Evolutionary conservation across 2,797 vertebrate species (phyloP), one percentile per base, ranked within the genome.

Genomic region (Salmo trutta): DNA sequence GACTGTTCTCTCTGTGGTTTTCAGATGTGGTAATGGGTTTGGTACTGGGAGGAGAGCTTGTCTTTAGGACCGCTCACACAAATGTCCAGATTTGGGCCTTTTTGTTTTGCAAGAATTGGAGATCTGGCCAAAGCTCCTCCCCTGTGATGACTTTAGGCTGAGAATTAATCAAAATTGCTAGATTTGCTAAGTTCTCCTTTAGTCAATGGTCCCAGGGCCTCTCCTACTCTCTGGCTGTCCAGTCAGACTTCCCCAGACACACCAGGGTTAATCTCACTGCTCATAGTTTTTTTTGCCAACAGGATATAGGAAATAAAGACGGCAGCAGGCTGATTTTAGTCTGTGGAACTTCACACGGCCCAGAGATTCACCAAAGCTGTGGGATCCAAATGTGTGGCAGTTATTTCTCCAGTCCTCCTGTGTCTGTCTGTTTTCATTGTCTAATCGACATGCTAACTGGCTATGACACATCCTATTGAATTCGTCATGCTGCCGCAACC

Each of bases 391-490:
- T 47, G 41, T 10, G 54, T n/a, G 54, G 5, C 59, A 62, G n/a
- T 24, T 62, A 17, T 62, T 62, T 62, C 59, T 62, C 54, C 54
- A 7, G 19, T 59, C 54, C 10, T 47, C 41, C 10, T 3, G 10
- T 47, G 41, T 47, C 51, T 68, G 73, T 88, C 86, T 87, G 80
- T 87, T 87, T 87, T 83, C 78, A 83, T 89, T 85, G 87, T 91
- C 88, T 89, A 90, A 88, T 88, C 86, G 74, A 81, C 83, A 62
- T 79, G 71, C 80, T 91, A 89, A 90, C 79, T n/a, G 78, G 85
- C 85, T 86, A 77, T 87, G 88, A 90, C 91, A 90, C 73, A 76
- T 83, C 79, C 79, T 81, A 14, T 47, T 27, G 21, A 59, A 47
- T 62, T 51, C 14, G 77, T 54, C 71, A 54, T 54, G 47, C 47